Evolutionary conservation across 2,113 vertebrate genomes (phyloP), one percentile per base, ranked within the genome.

Genomic region (Cromileptes altivelis): DNA sequence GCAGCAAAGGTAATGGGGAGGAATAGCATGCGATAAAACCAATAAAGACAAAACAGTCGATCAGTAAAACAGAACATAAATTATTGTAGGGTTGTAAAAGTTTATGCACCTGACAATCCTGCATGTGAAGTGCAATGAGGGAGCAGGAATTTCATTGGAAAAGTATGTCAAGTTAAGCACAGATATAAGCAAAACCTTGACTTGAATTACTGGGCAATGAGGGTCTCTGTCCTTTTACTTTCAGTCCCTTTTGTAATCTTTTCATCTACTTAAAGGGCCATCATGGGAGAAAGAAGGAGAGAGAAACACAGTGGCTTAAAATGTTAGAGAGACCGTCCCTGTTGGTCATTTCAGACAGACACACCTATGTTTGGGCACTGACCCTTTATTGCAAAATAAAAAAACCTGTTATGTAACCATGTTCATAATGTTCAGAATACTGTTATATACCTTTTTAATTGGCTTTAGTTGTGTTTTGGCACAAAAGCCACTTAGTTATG

Each of bases 41-140:
- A 87, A 79, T 85, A 81, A 85, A 72, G 64, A 78, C 72, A 68
- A 74, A 83, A 80, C 61, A 74, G 68, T 80, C 25, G 2, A 78
- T 70, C 63, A 18, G 64, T 84, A 58, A 80, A 87, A 77, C 45
- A 55, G 62, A 68, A 79, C 64, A 56, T 85, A 56, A 85, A 82
- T 80, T 75, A 80, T 70, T 56, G 78, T 30, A 47, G 52, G 65
- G 18, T 70, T 70, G 70, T 81, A 37, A 49, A 62, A 69, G 61
- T 88, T 80, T 30, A 81, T 75, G 58, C 27, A 49, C 47, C 68
- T 70, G 71, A 75, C 40, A 69, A 53, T 83, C 4, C 21, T 4
- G 14, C 71, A 12, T 42, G 25, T 53, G 63, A 55, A 72, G 45
- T 21, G 63, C 27, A 33, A 6, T 15, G 2, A 40, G 62, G 57